These are phyloP conservation scores for Coregonus suidteri DNA, from an alignment of 2,797 vertebrate species.

Conservation along the genomic window DNA sequence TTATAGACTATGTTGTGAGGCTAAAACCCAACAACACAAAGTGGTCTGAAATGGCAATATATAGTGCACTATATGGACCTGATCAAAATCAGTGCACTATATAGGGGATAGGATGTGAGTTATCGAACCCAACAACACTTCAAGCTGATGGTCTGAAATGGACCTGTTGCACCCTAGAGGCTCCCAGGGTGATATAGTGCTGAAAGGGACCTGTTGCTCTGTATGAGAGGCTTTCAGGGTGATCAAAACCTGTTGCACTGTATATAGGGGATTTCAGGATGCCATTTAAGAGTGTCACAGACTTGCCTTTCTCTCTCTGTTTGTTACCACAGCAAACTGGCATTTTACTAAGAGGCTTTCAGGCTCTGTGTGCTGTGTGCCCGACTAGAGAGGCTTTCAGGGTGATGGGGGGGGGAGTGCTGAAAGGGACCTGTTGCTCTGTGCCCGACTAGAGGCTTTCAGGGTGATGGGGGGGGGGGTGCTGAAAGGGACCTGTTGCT, in stretches of 20 bases:
- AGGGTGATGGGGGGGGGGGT: background rate
- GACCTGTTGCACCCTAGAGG: too few relatives aligned
- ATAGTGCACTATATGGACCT: too few relatives aligned
- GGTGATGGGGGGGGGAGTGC: background rate
- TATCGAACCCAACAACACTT: too few relatives aligned
- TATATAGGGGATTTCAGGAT: too few relatives aligned
- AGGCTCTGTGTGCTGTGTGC: conserved; percentile 6
- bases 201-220: too few relatives aligned
- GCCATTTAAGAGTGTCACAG: background rate
- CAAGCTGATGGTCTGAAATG: too few relatives aligned
- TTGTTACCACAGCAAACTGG: conserved; percentile 53
- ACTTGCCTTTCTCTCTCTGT: conserved; percentile 29
- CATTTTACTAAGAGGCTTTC: conserved; percentile 48
- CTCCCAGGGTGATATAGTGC: too few relatives aligned
- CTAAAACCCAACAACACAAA: background rate
- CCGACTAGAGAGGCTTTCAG: conserved; percentile 35
- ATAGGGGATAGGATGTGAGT: too few relatives aligned
- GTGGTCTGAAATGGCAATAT: background rate
- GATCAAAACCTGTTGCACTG: too few relatives aligned
- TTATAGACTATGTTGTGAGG: background rate
- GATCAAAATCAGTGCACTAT: too few relatives aligned
- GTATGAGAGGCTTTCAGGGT: too few relatives aligned
- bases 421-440: conserved; percentile 66
- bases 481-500: conserved; percentile 75
- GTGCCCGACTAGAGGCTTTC: conserved; percentile 35